These are phyloP conservation scores for Mola mola DNA, from an alignment of 2,113 vertebrate species.

Conservation along the genomic window DNA sequence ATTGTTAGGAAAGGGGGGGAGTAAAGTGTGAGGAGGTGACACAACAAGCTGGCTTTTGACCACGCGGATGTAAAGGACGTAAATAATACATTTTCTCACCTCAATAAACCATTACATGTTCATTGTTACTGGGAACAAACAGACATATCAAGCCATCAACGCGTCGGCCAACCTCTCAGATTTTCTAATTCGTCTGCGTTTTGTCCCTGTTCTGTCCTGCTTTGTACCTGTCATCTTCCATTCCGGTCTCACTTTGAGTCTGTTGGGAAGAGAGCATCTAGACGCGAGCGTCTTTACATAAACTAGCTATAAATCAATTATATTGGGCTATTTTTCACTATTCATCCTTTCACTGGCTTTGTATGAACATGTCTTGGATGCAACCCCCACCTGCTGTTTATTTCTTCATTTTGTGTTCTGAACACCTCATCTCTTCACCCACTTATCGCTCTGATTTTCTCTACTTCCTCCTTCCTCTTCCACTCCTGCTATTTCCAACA, in stretches of 20 bases:
- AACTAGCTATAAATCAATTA: no score
- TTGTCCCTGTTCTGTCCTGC: slow-evolving; percentile 42
- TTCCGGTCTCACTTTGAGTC: slow-evolving; percentile 36
- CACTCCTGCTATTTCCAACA: slow-evolving; percentile 16
- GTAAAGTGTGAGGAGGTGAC: no score
- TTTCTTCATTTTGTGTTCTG: slow-evolving; percentile 7
- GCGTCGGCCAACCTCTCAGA: no score
- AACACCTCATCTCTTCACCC: not conserved
- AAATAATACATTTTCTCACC: slow-evolving; percentile 47
- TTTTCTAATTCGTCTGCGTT: slow-evolving; percentile 24
- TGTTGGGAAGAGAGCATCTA: not conserved
- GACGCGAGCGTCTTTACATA: no score
- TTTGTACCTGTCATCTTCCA: slow-evolving; percentile 52
- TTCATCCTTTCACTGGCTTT: no score
- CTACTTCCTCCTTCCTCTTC: not conserved
- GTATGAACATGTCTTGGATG: not conserved
- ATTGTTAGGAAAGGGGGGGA: no score
- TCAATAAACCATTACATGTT: slow-evolving; percentile 55
- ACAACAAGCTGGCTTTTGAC: slow-evolving; percentile 19
- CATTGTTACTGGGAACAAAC: slow-evolving; percentile 24
- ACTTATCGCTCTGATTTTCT: not conserved
- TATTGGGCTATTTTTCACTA: no score
- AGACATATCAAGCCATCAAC: slow-evolving; percentile 6
- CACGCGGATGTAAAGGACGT: slow-evolving; percentile 35
- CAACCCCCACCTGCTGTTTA: slow-evolving; percentile 17